Base-by-base conservation (phyloP, 2,113 vertebrate genomes). In the Percopsis transmontana region DNA sequence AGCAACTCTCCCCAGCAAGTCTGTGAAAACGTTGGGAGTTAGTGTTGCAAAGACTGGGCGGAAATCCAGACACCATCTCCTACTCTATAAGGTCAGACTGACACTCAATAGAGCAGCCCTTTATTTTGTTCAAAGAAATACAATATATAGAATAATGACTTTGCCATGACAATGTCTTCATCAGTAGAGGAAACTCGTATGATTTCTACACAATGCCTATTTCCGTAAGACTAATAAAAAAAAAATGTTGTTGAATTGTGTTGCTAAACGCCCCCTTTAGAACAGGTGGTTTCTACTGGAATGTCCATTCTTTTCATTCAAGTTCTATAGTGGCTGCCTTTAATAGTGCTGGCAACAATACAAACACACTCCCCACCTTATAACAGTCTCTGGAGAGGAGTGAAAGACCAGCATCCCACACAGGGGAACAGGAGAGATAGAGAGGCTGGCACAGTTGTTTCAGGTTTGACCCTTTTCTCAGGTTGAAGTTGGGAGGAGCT, bases 71-170 rank as follows among this genome's bases (percentile, higher is more conserved):
- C 67, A 66, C 47, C 5, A 76, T 77, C 77, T 68, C 52, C 70
- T 51, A 76, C 59, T 70, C 74, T 51, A 24, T 73, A 70, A 74
- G 81, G 85, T 89, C 85, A 81, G 79, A 74, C 66, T 76, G 77
- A 87, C 84, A 72, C 74, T 66, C 55, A 19, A 62, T 53, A 62
- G 57, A 76, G 27, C 38, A 50, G 62, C 27, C 16, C n/a, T 2
- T n/a, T 24, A 19, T 45, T 66, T 74, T 61, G 42, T 39, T 42
- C 19, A 40, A 51, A 69, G 66, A 81, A 27, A 15, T 41, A 14
- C 23, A 72, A 57, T 0, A 2, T 53, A 72, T 63, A 76, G 77
- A 73, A 47, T 47, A 5, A 47, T 47, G 45, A 16, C 16, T 14
- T 47, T 47, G 45, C 16, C 14, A 16, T 47, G 45, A 16, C 14